Base-by-base conservation (phyloP, 2,888 invertebrate genomes). In the Phalera bucephala region DNA sequence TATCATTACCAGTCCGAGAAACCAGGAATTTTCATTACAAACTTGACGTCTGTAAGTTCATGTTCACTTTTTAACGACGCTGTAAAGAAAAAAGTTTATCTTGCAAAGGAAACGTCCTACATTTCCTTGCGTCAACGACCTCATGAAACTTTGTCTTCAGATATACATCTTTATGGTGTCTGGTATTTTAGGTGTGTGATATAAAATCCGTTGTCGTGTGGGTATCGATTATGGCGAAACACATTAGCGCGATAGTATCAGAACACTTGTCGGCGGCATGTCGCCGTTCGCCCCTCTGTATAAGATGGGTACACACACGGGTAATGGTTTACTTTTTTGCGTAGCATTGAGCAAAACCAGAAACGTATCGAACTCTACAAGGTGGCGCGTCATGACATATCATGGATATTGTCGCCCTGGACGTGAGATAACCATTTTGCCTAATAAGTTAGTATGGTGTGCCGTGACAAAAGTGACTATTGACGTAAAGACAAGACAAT, bases 241-340 rank as follows among this genome's bases (percentile, higher is more conserved):
- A 73, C 77, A 79, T 81, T 79, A 80, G 67, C 58, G 63, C 64
- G 80, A 83, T 84, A 80, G 60, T 72, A 80, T 83, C 80, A 64
- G 64, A 76, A 70, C 73, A 73, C 75, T 77, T 75, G 73, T 75
- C 69, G 65, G 63, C 40, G 62, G 65, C 68, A 66, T 63, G 73
- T 72, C 73, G 62, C 66, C 73, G 71, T 68, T 72, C 62, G 62
- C 59, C 61, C 56, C 10, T 22, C 25, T 13, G 7, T 13, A n/a
- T 12, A 25, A 12, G 25, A 11, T 13, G 12, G 12, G 25, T 25
- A 13, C 12, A 25, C 9, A 25, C 10, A n/a, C n/a, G n/a, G n/a
- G n/a, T n/a, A n/a, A n/a, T n/a, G n/a, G n/a, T n/a, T n/a, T n/a
- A n/a, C n/a, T n/a, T n/a, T n/a, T n/a, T n/a, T n/a, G n/a, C n/a